Evolutionary conservation across 92 coral and sea anemone species (phyloP), one percentile per base, ranked within the genome.

Genomic region (Pocillopora meandrina): DNA sequence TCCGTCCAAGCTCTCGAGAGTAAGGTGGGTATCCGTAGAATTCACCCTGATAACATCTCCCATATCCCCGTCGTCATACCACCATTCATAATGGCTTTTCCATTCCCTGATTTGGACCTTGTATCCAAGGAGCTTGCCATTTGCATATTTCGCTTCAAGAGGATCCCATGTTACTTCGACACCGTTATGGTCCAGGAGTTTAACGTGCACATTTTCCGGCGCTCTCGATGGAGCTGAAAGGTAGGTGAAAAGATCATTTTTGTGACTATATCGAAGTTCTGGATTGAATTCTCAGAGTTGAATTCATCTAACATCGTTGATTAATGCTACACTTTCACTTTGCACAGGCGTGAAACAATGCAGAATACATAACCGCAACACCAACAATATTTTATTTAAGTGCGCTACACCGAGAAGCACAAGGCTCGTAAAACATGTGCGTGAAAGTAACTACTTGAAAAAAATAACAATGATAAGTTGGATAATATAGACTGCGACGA

Each of bases 71-170:
- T 68, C 72, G 19, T 68, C 72, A 42, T 42, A 5, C 1, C 17
- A 2, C 72, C 72, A 68, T 49, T 68, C 18, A 31, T 68, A 68
- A 5, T 68, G 52, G 35, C 26, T 5, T 17, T 68, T 68, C 19
- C 35, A 68, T 10, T 14, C 18, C 35, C 72, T 68, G 1, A 1
- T 2, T 5, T 35, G 19, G 20, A 80, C 42, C 2, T 55, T 56
- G 60, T 92, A 92, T 2, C 96, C 96, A 1, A 89, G 77, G 11
- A 95, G 49, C 2, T 60, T 72, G 10, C 98, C 98, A 70, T 92
- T 90, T 19, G 65, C 84, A 12, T 76, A 70, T 2, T 87, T 61
- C 10, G 85, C 71, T 0, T 94, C 89, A 12, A 92, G 89, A 56
- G 52, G 78, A 13, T 84, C 84, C 95, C 95, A 95, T 10, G 9